Evolutionary conservation across 2,888 invertebrate species (phyloP), one percentile per base, ranked within the genome.

Genomic region (Allophyes oxyacanthae): DNA sequence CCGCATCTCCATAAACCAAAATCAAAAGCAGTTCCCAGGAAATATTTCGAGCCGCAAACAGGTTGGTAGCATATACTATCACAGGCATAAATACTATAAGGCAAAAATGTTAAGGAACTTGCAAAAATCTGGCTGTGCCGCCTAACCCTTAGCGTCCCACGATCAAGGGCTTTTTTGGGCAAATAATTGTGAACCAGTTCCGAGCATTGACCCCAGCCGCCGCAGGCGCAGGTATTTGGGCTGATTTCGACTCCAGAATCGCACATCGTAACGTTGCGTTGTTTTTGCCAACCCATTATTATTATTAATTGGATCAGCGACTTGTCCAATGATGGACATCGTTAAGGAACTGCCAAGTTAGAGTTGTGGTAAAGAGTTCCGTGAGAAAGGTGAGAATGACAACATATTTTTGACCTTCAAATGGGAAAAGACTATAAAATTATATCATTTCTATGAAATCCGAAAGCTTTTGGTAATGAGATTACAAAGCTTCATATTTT

Each of bases 261-360:
- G 89, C 91, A 91, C 89, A 77, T 87, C 83, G 88, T 83, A 83
- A 85, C 87, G 79, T 88, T 88, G 89, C 90, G n/a, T n/a, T n/a
- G n/a, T 92, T 92, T 92, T 91, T 84, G 86, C 59, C 67, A 77
- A 77, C 76, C 77, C 86, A 79, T 87, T 90, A 90, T 91, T 91
- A 89, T 90, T 93, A 92, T 92, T 93, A 92, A 92, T 92, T 93
- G 92, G 92, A 92, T 89, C 92, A 90, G 81, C 72, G 83, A 79
- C 75, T 74, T 81, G 85, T 82, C 79, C 86, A 82, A 82, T 79
- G 82, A 83, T 82, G 85, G 84, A 80, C 81, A 82, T 86, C 86
- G 84, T 88, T 86, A 85, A 85, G 77, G 78, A 69, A 58, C 58
- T 58, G 84, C 58, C 82, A 87, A 81, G 86, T 32, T 55, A 42